Evolutionary conservation across 2,113 vertebrate species (phyloP), one percentile per base, ranked within the genome.

Genomic region (Anhinga rufa): DNA sequence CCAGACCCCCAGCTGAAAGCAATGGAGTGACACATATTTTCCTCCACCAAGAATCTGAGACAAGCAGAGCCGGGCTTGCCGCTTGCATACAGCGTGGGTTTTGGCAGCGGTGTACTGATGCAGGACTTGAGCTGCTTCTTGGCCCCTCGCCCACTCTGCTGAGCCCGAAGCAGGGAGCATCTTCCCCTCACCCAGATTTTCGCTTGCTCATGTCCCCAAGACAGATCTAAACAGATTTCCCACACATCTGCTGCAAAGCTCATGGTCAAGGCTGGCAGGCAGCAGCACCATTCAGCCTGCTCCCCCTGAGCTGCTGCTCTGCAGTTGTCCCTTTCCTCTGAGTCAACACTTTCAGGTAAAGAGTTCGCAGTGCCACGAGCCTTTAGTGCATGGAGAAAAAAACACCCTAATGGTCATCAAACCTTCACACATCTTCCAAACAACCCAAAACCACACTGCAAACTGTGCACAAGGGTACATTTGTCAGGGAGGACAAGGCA

Each of bases 31-130:
- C 40, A 20, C 66, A 15, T 18, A 9, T 83, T 58, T 55, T 11
- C 38, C 61, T 51, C 66, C 7, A 0, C 17, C 3, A 3, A 57
- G 48, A 51, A 44, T 8, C 1, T 0, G 77, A 36, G 79, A 34
- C 1, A 1, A 36, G 57, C 7, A 1, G 2, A 64, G 52, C 13
- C 0, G 0, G 14, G 24, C 32, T 58, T 46, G 70, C 36, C 1
- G 12, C 49, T 6, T 12, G 44, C 31, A 0, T 25, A 4, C 25
- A 14, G n/a, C 17, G 0, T 10, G 36, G 18, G 3, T 36, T 51
- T 36, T 1, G 2, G 62, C 61, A 49, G 68, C n/a, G 0, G 29
- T 2, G 81, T 24, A 3, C 8, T 2, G 78, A 61, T 36, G 88
- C 69, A 26, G 64, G 72, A 12, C 52, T 14, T 4, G 76, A 85